Conservation (phyloP, 2,888 invertebrate genomes). For the Synergus umbraculus region DNA sequence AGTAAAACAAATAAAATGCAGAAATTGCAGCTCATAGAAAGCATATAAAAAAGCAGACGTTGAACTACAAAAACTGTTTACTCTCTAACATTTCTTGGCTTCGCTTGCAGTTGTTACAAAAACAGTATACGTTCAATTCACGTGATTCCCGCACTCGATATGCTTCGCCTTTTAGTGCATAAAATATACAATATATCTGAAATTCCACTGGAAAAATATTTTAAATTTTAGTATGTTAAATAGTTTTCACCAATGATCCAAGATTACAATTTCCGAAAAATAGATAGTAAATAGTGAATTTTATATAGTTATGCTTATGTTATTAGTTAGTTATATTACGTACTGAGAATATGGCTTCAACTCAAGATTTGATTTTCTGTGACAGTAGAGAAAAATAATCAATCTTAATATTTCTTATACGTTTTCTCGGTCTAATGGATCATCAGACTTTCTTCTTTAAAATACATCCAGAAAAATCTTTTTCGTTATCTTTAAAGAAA, state of each 20-base stretch:
- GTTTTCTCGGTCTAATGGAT: no score
- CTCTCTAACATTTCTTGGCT: not conserved
- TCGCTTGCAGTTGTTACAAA: not conserved
- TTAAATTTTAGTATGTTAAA: not conserved
- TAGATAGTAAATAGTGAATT: no score
- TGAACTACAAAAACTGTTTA: not conserved
- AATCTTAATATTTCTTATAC: no score
- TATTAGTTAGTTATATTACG: no score
- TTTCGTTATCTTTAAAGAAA: no score
- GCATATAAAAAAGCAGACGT: not conserved
- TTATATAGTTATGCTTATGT: no score
- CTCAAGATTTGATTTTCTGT: no score
- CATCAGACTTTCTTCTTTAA: not conserved
- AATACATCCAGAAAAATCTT: not conserved
- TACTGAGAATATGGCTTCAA: no score
- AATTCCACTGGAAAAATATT: not conserved
- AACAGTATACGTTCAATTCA: not conserved
- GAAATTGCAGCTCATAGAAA: no score
- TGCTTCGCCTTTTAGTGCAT: not conserved
- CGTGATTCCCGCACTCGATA: not conserved
- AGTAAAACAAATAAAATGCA: no score
- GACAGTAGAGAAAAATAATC: no score
- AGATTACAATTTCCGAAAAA: no score
- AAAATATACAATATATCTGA: not conserved
- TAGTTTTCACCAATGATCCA: not conserved